Conservation (phyloP, 2,888 invertebrate genomes). For the Imbricaverruca yamaguchii region DNA sequence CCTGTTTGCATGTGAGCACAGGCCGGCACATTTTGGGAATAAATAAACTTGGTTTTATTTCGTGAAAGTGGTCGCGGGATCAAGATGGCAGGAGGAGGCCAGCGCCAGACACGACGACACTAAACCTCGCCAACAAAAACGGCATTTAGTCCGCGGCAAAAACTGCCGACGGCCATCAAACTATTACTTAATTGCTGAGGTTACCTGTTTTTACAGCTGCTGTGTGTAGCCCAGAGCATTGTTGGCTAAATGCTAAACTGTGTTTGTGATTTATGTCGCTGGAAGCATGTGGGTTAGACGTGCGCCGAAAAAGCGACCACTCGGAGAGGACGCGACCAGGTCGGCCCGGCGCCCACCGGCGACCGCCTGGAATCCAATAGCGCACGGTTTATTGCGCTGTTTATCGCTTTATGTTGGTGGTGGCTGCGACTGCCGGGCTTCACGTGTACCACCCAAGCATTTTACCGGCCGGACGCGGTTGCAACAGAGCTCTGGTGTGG, state of each 20-base stretch:
- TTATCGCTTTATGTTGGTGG: neutral
- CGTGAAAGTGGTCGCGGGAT: neutral
- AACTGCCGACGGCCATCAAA: neutral
- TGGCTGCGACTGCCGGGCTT: neutral
- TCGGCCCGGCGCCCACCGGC: too few relatives aligned
- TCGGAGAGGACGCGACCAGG: neutral
- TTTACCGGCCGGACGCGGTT: neutral
- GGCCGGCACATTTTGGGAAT: neutral
- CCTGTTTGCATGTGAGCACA: neutral
- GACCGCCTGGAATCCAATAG: neutral
- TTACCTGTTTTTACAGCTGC: slow-evolving; percentile 19
- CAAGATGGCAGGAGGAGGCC: neutral
- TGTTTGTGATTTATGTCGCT: slow-evolving; percentile 16
- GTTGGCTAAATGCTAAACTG: slow-evolving; percentile 22
- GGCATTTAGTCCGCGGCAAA: neutral
- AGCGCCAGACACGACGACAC: neutral
- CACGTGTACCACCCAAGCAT: neutral
- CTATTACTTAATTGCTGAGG: slow-evolving; percentile 11
- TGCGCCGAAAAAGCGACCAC: neutral
- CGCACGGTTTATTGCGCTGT: neutral
- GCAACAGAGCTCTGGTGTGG: neutral
- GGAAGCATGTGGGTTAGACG: neutral
- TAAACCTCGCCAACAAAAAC: neutral
- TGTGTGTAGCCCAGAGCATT: neutral
- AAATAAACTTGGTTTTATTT: neutral